phyloP scores from a whole-genome alignment of 2,113 vertebrate species.

The Procavia capensis region DNA sequence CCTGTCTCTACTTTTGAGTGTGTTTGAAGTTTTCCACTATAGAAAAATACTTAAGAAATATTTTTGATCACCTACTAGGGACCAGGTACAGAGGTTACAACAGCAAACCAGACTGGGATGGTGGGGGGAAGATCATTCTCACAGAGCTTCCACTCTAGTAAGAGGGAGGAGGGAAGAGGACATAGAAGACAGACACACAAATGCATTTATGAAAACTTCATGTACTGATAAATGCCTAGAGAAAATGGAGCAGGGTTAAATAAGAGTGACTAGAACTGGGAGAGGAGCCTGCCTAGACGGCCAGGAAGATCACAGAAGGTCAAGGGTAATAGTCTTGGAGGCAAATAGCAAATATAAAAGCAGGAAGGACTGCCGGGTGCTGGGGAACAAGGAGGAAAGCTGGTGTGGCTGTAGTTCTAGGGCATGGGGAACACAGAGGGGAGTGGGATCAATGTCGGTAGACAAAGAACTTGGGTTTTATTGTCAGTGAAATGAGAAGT shows the following conservation, averaged over 20 bases:
- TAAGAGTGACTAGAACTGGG: not conserved
- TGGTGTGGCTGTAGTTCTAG: not conserved
- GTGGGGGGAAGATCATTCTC: rapidly evolving
- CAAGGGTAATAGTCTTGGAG: not conserved
- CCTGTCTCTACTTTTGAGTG: not conserved
- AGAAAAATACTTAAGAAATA: not conserved
- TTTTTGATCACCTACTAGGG: not conserved
- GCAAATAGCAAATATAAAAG: not conserved
- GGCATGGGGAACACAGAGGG: not conserved
- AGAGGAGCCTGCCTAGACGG: not conserved
- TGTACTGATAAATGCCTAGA: not conserved
- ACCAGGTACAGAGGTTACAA: not conserved
- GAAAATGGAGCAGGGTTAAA: not conserved
- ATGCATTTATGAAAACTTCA: not conserved
- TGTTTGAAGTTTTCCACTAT: conserved; percentile 20
- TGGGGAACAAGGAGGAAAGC: not conserved
- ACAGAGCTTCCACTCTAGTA: not conserved
- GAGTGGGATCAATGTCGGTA: not conserved
- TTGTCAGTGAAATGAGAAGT: not conserved
- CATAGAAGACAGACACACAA: not conserved
- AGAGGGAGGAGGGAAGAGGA: not conserved
- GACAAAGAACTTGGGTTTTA: not conserved
- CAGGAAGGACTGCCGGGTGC: too few relatives aligned
- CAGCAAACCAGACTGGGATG: not conserved
- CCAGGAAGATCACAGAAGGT: not conserved